These are phyloP conservation scores for Listronotus bonariensis DNA, from an alignment of 1,140 invertebrate genomes.

Conservation along the genomic window DNA sequence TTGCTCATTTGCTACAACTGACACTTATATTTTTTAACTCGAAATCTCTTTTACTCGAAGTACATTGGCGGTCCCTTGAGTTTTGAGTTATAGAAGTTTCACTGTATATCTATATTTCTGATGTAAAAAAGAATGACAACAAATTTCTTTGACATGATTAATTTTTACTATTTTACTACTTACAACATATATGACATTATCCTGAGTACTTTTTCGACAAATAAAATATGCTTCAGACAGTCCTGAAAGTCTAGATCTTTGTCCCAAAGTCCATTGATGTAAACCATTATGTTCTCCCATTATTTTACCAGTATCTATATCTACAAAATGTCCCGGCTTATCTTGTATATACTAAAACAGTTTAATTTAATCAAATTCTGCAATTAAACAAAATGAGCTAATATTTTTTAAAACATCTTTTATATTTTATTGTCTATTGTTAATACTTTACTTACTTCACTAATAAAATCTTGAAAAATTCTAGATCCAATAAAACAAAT, in stretches of 20 bases:
- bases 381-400: too few relatives aligned
- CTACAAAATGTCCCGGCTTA: slow-evolving; percentile 79
- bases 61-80: too few relatives aligned
- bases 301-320: slow-evolving; percentile 75
- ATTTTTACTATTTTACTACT: slow-evolving; percentile 46
- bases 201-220: slow-evolving; percentile 69
- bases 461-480: slow-evolving; percentile 71
- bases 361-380: too few relatives aligned
- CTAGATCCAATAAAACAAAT: slow-evolving; percentile 95
- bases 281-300: slow-evolving; percentile 86
- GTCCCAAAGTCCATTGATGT: slow-evolving; percentile 92
- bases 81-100: too few relatives aligned
- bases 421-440: too few relatives aligned
- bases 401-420: too few relatives aligned
- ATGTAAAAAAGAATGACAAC: too few relatives aligned
- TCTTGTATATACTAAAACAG: slow-evolving; percentile 75
- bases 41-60: too few relatives aligned
- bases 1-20: too few relatives aligned
- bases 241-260: slow-evolving; percentile 70
- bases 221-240: slow-evolving; percentile 69
- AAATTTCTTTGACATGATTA: too few relatives aligned
- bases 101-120: too few relatives aligned
- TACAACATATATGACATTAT: slow-evolving; percentile 83
- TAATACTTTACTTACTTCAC: slow-evolving; percentile 61
- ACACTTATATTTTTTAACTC: too few relatives aligned